A percentile compares a stretch with the other conserved stretches of the same genome.
phyloP scores from a whole-genome alignment of 2,797 vertebrate species.

The Alca torda region DNA sequence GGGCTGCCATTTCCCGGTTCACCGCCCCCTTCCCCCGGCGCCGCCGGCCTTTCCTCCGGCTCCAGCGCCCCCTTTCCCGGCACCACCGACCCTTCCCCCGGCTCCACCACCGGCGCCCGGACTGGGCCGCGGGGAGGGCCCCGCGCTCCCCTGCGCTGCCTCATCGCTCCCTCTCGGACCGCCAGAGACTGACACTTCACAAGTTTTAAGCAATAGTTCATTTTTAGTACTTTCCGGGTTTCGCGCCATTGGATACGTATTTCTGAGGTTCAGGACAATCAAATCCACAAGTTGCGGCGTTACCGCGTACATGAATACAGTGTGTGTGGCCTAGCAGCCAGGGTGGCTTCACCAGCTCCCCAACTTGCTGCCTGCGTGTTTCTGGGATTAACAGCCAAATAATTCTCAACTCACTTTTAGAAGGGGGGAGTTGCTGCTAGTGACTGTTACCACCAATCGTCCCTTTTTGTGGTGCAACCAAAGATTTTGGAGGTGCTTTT shows the following conservation, averaged over 20 bases:
- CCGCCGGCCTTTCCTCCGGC: background rate
- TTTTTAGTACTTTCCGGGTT: background rate
- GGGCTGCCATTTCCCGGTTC: background rate
- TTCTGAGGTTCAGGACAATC: background rate
- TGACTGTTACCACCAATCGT: fast-evolving
- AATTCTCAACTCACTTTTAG: background rate
- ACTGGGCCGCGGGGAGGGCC: background rate
- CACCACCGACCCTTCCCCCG: background rate
- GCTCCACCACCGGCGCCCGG: background rate
- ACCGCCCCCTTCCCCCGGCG: background rate
- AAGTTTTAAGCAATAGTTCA: background rate
- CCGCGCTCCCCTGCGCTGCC: background rate
- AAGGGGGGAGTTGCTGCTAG: background rate
- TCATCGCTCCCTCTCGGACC: fast-evolving
- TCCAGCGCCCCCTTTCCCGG: too few species aligned
- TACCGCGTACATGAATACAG: fast-evolving
- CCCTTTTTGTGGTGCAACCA: background rate
- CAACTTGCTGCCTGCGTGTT: fast-evolving
- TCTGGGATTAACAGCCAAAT: background rate
- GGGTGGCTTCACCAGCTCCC: background rate
- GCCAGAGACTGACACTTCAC: background rate
- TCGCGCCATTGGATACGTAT: fast-evolving
- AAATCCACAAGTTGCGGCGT: background rate
- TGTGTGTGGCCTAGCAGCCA: background rate
- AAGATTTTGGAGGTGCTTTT: background rate